Conservation (phyloP, 1,140 invertebrate genomes). For the Drosophila sturtevanti region DNA sequence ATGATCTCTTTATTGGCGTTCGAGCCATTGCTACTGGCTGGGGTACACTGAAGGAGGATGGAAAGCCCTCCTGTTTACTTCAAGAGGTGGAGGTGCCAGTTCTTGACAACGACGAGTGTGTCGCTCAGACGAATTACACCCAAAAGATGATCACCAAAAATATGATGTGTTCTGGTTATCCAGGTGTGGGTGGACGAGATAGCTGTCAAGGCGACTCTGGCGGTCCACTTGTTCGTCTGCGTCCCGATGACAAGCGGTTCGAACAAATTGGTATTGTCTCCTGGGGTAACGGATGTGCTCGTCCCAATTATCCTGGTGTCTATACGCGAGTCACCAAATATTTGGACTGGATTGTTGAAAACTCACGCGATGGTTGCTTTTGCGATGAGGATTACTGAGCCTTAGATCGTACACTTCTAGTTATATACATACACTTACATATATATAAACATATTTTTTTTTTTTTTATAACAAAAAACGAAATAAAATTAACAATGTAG, state of each 20-base stretch:
- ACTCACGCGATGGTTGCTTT: conserved; percentile 89
- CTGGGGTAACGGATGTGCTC: conserved; percentile 88
- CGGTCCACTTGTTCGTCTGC: conserved; percentile 90
- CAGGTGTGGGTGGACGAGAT: conserved; percentile 89
- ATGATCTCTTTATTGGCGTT: conserved; percentile 85
- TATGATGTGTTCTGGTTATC: conserved; percentile 93
- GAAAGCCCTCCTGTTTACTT: conserved; percentile 90
- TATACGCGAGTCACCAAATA: conserved; percentile 91
- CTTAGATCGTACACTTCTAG: conserved; percentile 47
- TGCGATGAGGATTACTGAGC: conserved; percentile 84
- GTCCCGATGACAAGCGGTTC: conserved; percentile 88
- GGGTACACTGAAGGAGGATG: conserved; percentile 92
- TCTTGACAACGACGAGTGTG: conserved; percentile 89
- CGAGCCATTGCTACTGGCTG: conserved; percentile 91
- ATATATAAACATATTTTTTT: conserved; percentile 43
- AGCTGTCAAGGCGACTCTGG: conserved; percentile 96
- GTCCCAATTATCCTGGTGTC: conserved; percentile 90
- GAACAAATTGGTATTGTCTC: conserved; percentile 89
- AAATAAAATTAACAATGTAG: conserved; percentile 61
- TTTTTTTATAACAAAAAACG: conserved; percentile 29
- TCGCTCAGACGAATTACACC: conserved; percentile 90
- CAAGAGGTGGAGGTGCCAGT: conserved; percentile 93
- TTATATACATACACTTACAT: conserved; percentile 45
- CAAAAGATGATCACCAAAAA: conserved; percentile 91
- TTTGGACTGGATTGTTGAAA: conserved; percentile 89